Evolutionary conservation across 2,888 invertebrate genomes (phyloP).

Genomic region (Chelonus formosanus): DNA sequence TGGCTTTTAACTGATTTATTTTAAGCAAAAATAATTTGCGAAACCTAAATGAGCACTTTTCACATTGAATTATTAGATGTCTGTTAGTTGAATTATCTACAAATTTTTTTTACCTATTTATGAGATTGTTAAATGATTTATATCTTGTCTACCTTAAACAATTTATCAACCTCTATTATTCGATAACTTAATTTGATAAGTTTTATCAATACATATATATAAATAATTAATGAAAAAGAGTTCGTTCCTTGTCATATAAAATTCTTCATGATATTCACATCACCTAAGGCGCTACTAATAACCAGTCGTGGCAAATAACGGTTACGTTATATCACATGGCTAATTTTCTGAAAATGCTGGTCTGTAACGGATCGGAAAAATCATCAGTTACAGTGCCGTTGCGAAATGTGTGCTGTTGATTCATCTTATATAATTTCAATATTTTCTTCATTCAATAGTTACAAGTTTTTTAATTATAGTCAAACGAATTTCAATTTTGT

Average conservation of each 20-base stretch:
- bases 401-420: slow-evolving; percentile 18
- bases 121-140: too few relatives aligned
- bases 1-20: too few relatives aligned
- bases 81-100: too few relatives aligned
- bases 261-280: slow-evolving; percentile 25
- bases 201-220: neutral
- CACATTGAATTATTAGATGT: too few relatives aligned
- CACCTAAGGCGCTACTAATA: slow-evolving; percentile 40
- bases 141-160: too few relatives aligned
- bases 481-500: neutral
- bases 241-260: slow-evolving; percentile 10
- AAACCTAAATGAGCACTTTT: too few relatives aligned
- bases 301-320: slow-evolving; percentile 44
- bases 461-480: neutral
- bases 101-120: too few relatives aligned
- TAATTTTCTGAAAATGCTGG: slow-evolving; percentile 43
- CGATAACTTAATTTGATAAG: too few relatives aligned
- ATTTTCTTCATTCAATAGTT: neutral
- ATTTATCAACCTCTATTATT: too few relatives aligned
- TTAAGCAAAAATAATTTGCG: too few relatives aligned
- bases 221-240: neutral
- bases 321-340: slow-evolving; percentile 44
- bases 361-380: slow-evolving; percentile 43
- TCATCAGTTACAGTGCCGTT: slow-evolving; percentile 33
- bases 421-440: slow-evolving; percentile 9